Evolutionary conservation across 2,797 vertebrate species (phyloP).

Genomic region (Borostomias antarcticus): DNA sequence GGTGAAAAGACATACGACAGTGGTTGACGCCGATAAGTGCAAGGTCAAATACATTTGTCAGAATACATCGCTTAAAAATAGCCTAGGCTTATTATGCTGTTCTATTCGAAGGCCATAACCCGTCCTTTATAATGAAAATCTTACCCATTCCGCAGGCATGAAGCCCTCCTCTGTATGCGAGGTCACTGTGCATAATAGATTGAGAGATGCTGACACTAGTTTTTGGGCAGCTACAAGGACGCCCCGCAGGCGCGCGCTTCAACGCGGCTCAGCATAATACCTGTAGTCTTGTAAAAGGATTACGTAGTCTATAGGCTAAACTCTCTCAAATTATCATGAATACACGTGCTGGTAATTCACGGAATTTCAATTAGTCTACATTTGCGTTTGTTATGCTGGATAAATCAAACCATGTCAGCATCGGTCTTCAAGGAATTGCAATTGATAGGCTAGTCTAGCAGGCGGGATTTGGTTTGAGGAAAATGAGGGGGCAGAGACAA

Average conservation of each 20-base stretch:
- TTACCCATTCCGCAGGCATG: constrained; percentile 50
- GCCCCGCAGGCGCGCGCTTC: constrained; percentile 68
- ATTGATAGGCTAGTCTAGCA: not conserved
- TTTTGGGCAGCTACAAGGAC: constrained; percentile 75
- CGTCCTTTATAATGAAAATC: constrained; percentile 1
- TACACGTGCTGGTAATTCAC: constrained; percentile 45
- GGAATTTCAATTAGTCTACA: constrained; percentile 37
- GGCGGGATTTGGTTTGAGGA: not conserved
- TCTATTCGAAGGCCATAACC: not conserved
- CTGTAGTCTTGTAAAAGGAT: constrained; percentile 84
- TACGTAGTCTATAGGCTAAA: constrained; percentile 57
- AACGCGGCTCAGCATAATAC: constrained; percentile 80
- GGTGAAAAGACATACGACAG: not conserved
- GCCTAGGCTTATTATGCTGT: too few species aligned
- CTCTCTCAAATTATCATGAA: constrained; percentile 57
- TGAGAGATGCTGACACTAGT: constrained; percentile 70
- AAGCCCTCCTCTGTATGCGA: constrained; percentile 21
- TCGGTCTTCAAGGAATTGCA: constrained; percentile 1
- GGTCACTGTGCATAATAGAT: constrained; percentile 58
- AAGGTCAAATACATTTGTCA: not conserved
- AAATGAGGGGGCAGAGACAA: not conserved
- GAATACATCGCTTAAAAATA: too few species aligned
- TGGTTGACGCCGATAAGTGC: not conserved
- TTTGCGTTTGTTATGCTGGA: not conserved
- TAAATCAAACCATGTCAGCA: not conserved